Evolutionary conservation across 1,140 invertebrate genomes (phyloP), one percentile per base, ranked within the genome.

Genomic region (Pseudoatta argentina): DNA sequence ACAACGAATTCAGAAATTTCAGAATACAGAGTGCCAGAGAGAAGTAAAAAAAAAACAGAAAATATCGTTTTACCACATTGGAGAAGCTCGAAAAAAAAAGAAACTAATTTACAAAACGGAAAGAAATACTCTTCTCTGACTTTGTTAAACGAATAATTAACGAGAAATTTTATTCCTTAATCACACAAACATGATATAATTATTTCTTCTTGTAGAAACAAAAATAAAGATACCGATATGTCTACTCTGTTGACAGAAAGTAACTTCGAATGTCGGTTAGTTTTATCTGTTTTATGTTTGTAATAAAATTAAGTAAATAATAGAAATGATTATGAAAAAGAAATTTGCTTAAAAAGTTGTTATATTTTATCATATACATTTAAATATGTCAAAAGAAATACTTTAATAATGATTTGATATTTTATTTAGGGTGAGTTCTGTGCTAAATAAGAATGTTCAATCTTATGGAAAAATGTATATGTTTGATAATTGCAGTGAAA

Each of bases 381-480:
- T 59, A 83, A 67, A 61, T 21, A 39, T 53, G 48, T 14, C 7
- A 59, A 6, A n/a, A 69, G 14, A 59, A 24, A 66, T 71, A 3
- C 53, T 76, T 30, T 57, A 30, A 77, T 67, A 86, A 48, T 57
- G 3, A 81, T 69, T 21, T 57, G 71, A 57, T 66, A 53, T 78
- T 91, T 91, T 85, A 59, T 85, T 82, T n/a, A 64, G 97, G 86
- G 96, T 97, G 2, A 97, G 97, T 91, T 96, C 97, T 27, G 96
- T 97, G 27, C 92, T 97, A 39, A 96, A 97, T 83, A 96, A 95
- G 90, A 96, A 97, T 92, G 88, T 93, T 12, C 96, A 96, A 92
- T 95, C 95, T 88, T 97, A 95, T 95, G 97, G 97, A 16, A 97
- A 97, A 88, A 94, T 96, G 87, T 94, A 95, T 92, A 92, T 97